These are phyloP conservation scores for Holcopasites calliopsidis DNA, from an alignment of 1,140 invertebrate species.

Conservation along the genomic window DNA sequence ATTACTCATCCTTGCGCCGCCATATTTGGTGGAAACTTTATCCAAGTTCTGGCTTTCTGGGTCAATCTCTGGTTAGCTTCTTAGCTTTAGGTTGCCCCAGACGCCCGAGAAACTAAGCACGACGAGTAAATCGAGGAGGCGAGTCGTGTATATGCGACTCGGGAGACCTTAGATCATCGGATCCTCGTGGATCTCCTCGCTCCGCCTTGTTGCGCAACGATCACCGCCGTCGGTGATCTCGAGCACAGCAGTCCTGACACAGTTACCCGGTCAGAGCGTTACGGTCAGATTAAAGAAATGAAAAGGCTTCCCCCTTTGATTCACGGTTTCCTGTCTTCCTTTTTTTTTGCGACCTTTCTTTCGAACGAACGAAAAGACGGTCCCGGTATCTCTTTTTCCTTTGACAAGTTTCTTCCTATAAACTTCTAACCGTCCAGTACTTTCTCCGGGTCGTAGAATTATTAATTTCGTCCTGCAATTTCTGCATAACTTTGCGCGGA, in stretches of 20 bases:
- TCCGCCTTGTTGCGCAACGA: slow-evolving; percentile 67
- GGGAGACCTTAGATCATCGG: slow-evolving; percentile 68
- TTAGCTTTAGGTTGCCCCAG: slow-evolving; percentile 55
- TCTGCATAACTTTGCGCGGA: no score
- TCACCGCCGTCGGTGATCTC: slow-evolving; percentile 60
- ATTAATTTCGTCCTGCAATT: no score
- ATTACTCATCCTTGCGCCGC: slow-evolving; percentile 41
- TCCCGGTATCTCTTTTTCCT: slow-evolving; percentile 1
- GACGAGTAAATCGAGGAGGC: slow-evolving; percentile 64
- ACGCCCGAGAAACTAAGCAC: slow-evolving; percentile 48
- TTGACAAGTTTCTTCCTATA: slow-evolving; percentile 6
- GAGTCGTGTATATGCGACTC: slow-evolving; percentile 42
- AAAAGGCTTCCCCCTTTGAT: slow-evolving; percentile 26
- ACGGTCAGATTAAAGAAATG: slow-evolving; percentile 39
- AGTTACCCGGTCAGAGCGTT: slow-evolving; percentile 67
- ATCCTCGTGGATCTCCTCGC: slow-evolving; percentile 66
- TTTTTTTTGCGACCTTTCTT: slow-evolving; percentile 51
- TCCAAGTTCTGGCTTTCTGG: slow-evolving; percentile 51
- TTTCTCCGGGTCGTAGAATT: no score
- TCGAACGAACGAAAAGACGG: slow-evolving; percentile 23
- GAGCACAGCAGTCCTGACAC: slow-evolving; percentile 69
- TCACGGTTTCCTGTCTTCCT: slow-evolving; percentile 32
- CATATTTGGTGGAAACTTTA: slow-evolving; percentile 50
- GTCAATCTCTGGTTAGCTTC: slow-evolving; percentile 58
- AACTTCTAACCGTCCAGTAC: slow-evolving; percentile 8